Conservation (phyloP, 2,888 invertebrate species). For the Nemotelus nigrinus region DNA sequence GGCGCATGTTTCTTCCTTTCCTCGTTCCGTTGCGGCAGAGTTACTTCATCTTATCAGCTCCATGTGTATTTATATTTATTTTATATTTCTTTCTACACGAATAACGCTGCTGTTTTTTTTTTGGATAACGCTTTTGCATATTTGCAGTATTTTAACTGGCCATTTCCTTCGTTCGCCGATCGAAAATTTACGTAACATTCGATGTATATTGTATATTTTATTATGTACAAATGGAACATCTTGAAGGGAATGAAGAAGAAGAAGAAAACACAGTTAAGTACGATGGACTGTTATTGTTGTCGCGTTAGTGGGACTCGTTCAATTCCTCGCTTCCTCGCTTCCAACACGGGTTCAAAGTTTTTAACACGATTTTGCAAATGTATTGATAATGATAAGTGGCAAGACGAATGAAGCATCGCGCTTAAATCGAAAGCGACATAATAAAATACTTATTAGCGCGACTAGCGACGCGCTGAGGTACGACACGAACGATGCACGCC, state of each 20-base stretch:
- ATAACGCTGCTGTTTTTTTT: neutral
- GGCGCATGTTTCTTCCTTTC: neutral
- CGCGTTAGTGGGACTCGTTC: too few species aligned
- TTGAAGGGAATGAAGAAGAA: neutral
- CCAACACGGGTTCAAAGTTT: slow-evolving; percentile 5
- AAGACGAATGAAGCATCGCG: neutral
- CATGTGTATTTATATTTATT: slow-evolving; percentile 14
- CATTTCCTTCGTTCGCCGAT: neutral
- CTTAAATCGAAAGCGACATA: slow-evolving; percentile 19
- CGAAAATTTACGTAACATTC: slow-evolving; percentile 12
- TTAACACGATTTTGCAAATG: slow-evolving; percentile 33
- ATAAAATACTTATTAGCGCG: slow-evolving; percentile 44
- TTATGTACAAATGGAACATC: slow-evolving; percentile 10
- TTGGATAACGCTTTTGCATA: slow-evolving; percentile 6
- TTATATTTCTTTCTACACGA: neutral
- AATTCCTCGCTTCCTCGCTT: neutral
- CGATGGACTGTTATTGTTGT: too few species aligned
- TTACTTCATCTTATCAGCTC: neutral
- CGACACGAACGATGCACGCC: neutral
- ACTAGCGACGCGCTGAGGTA: slow-evolving; percentile 9
- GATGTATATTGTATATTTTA: slow-evolving; percentile 19
- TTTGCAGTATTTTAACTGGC: slow-evolving; percentile 15
- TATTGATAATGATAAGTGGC: slow-evolving; percentile 39
- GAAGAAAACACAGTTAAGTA: too few species aligned
- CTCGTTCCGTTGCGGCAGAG: slow-evolving; percentile 6